phyloP scores from a whole-genome alignment of 2,888 invertebrate genomes.

The Campaea margaritaria region DNA sequence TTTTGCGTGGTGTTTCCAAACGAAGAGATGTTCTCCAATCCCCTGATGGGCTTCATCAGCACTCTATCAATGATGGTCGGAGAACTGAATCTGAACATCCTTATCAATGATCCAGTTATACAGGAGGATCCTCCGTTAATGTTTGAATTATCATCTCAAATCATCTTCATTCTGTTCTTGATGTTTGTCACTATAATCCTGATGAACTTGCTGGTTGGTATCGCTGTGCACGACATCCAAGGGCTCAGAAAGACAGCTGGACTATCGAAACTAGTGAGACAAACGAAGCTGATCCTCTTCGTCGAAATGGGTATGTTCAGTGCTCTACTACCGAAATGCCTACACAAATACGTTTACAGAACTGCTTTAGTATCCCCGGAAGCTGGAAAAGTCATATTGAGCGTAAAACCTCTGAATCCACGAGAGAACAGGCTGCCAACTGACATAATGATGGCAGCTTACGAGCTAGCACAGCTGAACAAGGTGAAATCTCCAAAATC shows the following conservation, averaged over 20 bases:
- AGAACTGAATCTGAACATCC: slow-evolving; percentile 90
- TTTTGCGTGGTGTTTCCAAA: slow-evolving; percentile 95
- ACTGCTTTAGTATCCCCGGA: slow-evolving; percentile 92
- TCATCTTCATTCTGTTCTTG: slow-evolving; percentile 91
- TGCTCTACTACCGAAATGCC: slow-evolving; percentile 89
- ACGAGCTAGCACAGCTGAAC: slow-evolving; percentile 90
- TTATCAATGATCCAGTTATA: slow-evolving; percentile 88
- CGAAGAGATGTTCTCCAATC: slow-evolving; percentile 92
- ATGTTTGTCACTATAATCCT: slow-evolving; percentile 94
- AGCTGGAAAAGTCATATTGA: slow-evolving; percentile 92
- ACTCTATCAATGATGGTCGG: slow-evolving; percentile 96
- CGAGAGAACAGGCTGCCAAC: slow-evolving; percentile 91
- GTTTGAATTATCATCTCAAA: slow-evolving; percentile 91
- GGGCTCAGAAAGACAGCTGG: slow-evolving; percentile 94
- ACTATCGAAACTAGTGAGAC: slow-evolving; percentile 91
- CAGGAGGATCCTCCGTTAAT: slow-evolving; percentile 89
- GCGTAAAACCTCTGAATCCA: slow-evolving; percentile 93
- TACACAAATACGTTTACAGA: slow-evolving; percentile 90
- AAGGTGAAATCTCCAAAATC: slow-evolving; percentile 88
- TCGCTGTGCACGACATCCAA: slow-evolving; percentile 95
- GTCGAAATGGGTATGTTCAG: slow-evolving; percentile 93
- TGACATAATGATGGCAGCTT: slow-evolving; percentile 91
- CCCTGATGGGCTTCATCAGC: slow-evolving; percentile 92
- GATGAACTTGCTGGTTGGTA: slow-evolving; percentile 94
- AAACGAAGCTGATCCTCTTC: slow-evolving; percentile 93